phyloP scores from a whole-genome alignment of 1,140 invertebrate genomes.

The Conus betulinus region DNA sequence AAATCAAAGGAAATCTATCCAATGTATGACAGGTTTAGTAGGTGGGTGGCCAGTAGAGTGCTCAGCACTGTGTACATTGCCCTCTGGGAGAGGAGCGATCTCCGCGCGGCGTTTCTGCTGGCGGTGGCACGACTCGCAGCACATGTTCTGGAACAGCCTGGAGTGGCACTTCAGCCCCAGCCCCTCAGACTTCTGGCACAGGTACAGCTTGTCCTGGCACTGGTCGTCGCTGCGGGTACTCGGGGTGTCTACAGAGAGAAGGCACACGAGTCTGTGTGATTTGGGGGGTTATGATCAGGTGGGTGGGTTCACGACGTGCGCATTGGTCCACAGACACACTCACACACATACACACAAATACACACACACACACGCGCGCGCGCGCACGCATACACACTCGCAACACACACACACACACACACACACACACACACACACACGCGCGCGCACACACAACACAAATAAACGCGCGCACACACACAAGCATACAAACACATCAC shows the following conservation, averaged over 20 bases:
- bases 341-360: not conserved
- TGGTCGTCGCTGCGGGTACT: not conserved
- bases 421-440: too few relatives aligned
- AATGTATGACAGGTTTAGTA: too few relatives aligned
- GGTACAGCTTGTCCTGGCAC: slow-evolving; percentile 22
- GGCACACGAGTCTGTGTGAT: not conserved
- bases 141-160: slow-evolving; percentile 16
- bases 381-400: too few relatives aligned
- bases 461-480: not conserved
- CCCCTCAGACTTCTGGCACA: not conserved
- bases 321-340: not conserved
- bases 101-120: not conserved
- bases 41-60: too few relatives aligned
- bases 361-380: not conserved
- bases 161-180: slow-evolving; percentile 23
- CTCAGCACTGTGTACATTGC: not conserved
- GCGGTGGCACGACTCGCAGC: slow-evolving; percentile 22
- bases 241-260: not conserved
- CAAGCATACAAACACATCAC: too few relatives aligned
- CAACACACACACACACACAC: not conserved
- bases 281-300: not conserved
- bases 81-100: slow-evolving; percentile 28
- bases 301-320: not conserved
- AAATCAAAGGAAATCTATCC: too few relatives aligned
- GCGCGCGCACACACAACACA: too few relatives aligned